These are phyloP conservation scores for Acronicta leporina DNA, from an alignment of 2,888 invertebrate species.

Conservation along the genomic window DNA sequence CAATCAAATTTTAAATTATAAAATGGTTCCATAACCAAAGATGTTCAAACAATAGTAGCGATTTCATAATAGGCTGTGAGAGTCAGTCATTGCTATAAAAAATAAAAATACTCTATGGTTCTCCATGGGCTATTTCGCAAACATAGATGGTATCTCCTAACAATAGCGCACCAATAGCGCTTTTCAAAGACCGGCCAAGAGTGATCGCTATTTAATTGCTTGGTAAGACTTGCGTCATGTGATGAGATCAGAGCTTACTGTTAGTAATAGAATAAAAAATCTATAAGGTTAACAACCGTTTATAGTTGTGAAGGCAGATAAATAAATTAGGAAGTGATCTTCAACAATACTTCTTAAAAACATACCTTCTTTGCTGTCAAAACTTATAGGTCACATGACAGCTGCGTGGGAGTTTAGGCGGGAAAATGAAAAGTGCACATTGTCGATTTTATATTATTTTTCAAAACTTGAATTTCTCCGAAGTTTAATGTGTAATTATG, in stretches of 20 bases:
- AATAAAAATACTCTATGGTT: slow-evolving; percentile 31
- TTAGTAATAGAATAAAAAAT: slow-evolving; percentile 32
- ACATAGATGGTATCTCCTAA: slow-evolving; percentile 43
- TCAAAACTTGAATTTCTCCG: no score
- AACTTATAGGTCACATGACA: no score
- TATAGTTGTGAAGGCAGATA: slow-evolving; percentile 6
- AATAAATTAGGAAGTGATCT: slow-evolving; percentile 5
- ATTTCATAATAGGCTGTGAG: slow-evolving; percentile 16
- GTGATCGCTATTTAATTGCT: slow-evolving; percentile 52
- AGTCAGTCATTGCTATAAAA: slow-evolving; percentile 22
- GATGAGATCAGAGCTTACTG: slow-evolving; percentile 54
- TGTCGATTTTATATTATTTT: no score
- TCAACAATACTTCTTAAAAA: no score
- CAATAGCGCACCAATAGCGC: slow-evolving; percentile 45
- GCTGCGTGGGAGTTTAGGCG: no score
- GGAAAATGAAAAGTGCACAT: no score
- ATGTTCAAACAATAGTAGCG: slow-evolving; percentile 26
- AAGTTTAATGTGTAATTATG: no score
- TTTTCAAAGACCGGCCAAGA: slow-evolving; percentile 41
- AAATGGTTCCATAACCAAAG: slow-evolving; percentile 7
- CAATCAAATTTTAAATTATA: neutral
- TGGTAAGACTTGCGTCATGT: slow-evolving; percentile 47
- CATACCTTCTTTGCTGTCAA: no score
- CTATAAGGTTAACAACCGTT: slow-evolving; percentile 44
- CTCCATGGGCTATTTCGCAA: slow-evolving; percentile 34